These are phyloP conservation scores for Eospalax fontanierii DNA, from an alignment of 2,797 vertebrate species.

Conservation along the genomic window DNA sequence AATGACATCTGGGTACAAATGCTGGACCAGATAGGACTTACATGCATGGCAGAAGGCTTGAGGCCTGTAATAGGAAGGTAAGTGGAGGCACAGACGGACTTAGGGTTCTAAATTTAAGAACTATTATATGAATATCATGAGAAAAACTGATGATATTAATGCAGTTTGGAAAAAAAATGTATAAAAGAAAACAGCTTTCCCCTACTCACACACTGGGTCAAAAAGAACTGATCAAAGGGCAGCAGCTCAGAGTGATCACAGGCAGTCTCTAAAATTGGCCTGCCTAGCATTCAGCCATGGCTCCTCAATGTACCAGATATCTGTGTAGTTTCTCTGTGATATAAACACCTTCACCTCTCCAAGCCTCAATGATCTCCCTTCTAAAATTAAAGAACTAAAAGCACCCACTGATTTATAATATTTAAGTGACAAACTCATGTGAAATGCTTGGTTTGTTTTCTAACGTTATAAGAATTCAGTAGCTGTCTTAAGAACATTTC, in stretches of 20 bases:
- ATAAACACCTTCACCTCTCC: neutral
- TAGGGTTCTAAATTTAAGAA: too few species aligned
- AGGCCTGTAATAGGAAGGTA: too few species aligned
- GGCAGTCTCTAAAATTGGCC: neutral
- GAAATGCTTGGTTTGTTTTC: neutral
- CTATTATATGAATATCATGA: neutral
- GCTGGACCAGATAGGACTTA: too few species aligned
- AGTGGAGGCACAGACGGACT: too few species aligned
- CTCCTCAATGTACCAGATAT: neutral
- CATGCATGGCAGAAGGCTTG: too few species aligned
- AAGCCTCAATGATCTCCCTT: neutral
- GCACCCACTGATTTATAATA: neutral
- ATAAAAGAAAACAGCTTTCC: neutral
- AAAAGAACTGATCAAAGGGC: neutral
- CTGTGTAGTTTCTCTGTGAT: neutral
- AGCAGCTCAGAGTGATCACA: neutral
- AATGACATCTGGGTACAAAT: too few species aligned
- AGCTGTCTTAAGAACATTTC: neutral
- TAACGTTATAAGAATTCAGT: neutral
- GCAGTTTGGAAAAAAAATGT: neutral
- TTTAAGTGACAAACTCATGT: neutral
- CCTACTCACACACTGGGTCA: neutral
- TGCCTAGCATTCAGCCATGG: neutral
- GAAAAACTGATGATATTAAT: neutral
- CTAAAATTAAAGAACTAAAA: slow-evolving; percentile 33